phyloP scores from a whole-genome alignment of 2,113 vertebrate genomes.

The Callipepla squamata region DNA sequence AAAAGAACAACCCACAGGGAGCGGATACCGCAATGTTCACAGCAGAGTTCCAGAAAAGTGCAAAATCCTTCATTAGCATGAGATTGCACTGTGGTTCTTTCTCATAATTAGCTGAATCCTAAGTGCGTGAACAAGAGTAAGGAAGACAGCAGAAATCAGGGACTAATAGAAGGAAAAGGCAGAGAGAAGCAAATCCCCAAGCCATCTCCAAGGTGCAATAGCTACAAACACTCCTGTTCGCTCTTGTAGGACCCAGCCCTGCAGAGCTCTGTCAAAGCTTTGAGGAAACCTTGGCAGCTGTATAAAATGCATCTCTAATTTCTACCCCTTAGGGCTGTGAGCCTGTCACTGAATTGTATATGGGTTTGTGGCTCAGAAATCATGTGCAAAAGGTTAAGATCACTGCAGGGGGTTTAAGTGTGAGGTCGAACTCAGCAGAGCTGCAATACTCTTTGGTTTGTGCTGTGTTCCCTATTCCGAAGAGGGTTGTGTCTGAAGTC shows the following conservation, averaged over 20 bases:
- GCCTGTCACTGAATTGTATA: fast-evolving
- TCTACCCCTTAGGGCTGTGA: fast-evolving
- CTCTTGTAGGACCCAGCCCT: neutral
- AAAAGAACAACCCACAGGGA: neutral
- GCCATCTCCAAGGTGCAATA: neutral
- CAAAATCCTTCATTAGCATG: neutral
- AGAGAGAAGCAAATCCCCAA: neutral
- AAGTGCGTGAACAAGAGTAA: neutral
- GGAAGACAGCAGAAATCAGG: neutral
- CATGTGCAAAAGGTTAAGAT: fast-evolving
- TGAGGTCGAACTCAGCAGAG: fast-evolving
- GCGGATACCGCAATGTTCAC: neutral
- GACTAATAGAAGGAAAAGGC: neutral
- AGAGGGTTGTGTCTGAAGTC: neutral
- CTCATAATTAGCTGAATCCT: conserved; percentile 4
- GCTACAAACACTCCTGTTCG: neutral
- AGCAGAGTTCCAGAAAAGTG: neutral
- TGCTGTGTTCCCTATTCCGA: fast-evolving
- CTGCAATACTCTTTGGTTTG: fast-evolving
- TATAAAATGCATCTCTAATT: neutral
- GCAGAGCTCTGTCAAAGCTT: neutral
- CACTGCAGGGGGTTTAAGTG: neutral
- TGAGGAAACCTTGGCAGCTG: neutral
- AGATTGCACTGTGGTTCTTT: neutral
- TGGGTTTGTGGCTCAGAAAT: neutral